Conservation (phyloP, 1,140 invertebrate species). For the silkworm (Bombyx mori) region DNA sequence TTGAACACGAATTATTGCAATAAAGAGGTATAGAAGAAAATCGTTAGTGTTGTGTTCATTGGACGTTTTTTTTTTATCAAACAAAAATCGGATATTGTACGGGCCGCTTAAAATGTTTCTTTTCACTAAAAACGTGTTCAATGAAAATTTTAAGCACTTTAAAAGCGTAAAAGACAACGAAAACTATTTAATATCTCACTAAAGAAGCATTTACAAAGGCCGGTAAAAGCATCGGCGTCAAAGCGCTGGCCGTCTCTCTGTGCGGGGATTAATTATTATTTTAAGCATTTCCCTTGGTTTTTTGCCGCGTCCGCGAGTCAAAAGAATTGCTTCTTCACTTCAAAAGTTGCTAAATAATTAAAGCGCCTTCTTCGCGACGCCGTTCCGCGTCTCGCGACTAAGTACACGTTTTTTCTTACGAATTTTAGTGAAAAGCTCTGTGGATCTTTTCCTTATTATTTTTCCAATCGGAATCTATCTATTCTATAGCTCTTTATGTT, state of each 20-base stretch:
- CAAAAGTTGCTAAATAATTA: conserved; percentile 69
- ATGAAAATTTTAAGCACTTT: conserved; percentile 8
- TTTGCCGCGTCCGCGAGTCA: conserved; percentile 51
- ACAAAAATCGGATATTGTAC: too few species aligned
- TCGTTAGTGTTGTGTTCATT: too few species aligned
- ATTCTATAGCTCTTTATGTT: not conserved
- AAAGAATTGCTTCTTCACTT: conserved; percentile 59
- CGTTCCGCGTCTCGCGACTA: conserved; percentile 42
- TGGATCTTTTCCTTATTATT: too few species aligned
- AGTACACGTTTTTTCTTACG: conserved; percentile 44
- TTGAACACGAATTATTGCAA: too few species aligned
- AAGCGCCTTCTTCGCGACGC: conserved; percentile 54
- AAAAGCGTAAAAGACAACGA: conserved; percentile 46
- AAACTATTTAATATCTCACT: conserved; percentile 67
- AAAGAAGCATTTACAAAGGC: conserved; percentile 37
- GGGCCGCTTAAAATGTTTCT: too few species aligned
- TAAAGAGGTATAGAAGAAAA: too few species aligned
- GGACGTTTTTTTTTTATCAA: too few species aligned
- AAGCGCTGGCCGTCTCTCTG: conserved; percentile 37
- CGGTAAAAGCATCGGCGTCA: conserved; percentile 48
- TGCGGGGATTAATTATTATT: conserved; percentile 65
- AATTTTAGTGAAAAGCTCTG: not conserved
- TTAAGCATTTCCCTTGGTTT: conserved; percentile 59
- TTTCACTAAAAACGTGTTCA: conserved; percentile 1
- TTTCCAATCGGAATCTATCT: too few species aligned